Conservation (phyloP, 2,888 invertebrate species). For the Meteorus cinctellus region DNA sequence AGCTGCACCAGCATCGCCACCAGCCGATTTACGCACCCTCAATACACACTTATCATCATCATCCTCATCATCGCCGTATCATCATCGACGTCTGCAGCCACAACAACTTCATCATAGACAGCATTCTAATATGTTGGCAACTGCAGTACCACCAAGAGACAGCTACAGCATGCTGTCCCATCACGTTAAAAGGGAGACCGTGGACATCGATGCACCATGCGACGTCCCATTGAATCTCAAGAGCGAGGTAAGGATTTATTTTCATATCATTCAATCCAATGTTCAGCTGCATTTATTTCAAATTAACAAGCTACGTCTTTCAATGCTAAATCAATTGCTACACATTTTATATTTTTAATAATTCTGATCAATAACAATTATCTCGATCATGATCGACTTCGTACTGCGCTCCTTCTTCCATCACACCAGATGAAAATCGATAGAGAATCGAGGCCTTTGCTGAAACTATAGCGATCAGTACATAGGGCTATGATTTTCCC, state of each 20-base stretch:
- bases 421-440: no score
- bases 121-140: constrained; percentile 71
- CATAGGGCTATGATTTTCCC: no score
- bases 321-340: no score
- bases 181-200: constrained; percentile 67
- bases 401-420: no score
- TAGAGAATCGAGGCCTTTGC: no score
- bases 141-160: constrained; percentile 70
- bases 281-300: no score
- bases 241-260: constrained; percentile 69
- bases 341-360: no score
- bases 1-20: constrained; percentile 76
- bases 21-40: constrained; percentile 74
- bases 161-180: constrained; percentile 70
- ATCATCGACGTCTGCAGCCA: constrained; percentile 67
- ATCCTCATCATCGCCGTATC: constrained; percentile 62
- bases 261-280: no score
- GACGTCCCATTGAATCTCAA: constrained; percentile 72
- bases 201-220: constrained; percentile 69
- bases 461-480: no score
- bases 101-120: constrained; percentile 64
- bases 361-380: no score
- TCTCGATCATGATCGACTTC: no score
- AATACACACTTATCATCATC: constrained; percentile 69
- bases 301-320: no score